Evolutionary conservation across 2,888 invertebrate species (phyloP), one percentile per base, ranked within the genome.

Genomic region (Siphlonurus alternatus): DNA sequence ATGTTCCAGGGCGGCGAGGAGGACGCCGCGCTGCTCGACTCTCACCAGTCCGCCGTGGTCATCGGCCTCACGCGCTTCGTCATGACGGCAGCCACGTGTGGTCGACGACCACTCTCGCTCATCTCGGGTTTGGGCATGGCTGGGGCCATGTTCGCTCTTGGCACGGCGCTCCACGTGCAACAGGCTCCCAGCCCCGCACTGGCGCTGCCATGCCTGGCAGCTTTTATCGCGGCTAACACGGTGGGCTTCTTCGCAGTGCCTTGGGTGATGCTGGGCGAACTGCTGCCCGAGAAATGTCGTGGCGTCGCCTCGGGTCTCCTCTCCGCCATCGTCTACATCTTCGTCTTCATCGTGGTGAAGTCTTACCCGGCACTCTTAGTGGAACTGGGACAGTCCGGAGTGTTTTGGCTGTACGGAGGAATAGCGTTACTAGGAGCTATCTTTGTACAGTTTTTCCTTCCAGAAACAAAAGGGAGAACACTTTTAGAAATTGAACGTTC

Each of bases 391-490:
- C 24, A 62, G 23, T 1, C 53, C 18, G 10, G 19, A n/a, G 81
- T 83, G n/a, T 88, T 86, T 74, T 73, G 81, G 1, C 72, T 80
- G 63, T 87, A 84, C 70, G 86, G 84, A 22, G 66, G 76, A 0
- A 75, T 84, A 67, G 79, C 85, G 0, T 71, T 83, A 0, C 24
- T 81, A 5, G 86, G 85, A 2, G 81, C 83, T 23, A 66, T 78
- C 1, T 76, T 83, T 62, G 75, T 86, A 65, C 83, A 80, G 70
- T 77, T 80, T 61, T 80, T 79, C 65, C 72, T 87, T 59, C 87
- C 87, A 1, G 86, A 87, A 74, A 88, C 87, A 0, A 84, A 82
- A 70, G 83, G 85, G 1, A 85, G 82, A 68, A 83, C 84, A 23
- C 74, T 87, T 60, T 78, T 83, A 67, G 84, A 87, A 72, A 87